These are phyloP conservation scores for Apamea crenata DNA, from an alignment of 2,888 invertebrate genomes.

Conservation along the genomic window DNA sequence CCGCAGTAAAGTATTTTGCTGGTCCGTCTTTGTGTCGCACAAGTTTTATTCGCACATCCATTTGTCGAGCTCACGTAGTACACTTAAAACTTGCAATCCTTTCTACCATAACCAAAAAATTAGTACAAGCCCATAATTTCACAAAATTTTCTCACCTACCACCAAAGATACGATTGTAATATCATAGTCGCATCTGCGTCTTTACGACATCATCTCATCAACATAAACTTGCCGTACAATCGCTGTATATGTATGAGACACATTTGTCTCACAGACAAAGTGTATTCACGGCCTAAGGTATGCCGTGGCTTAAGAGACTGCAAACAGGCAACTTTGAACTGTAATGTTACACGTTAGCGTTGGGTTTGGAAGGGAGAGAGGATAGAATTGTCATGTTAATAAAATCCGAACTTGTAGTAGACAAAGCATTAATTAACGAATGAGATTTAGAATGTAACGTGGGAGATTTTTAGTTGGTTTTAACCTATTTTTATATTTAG, in stretches of 20 bases:
- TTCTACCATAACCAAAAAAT: not conserved
- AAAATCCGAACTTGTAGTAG: slow-evolving; percentile 75
- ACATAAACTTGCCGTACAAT: slow-evolving; percentile 69
- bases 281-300: slow-evolving; percentile 78
- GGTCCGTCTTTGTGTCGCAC: too few species aligned
- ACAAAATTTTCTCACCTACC: slow-evolving; percentile 21
- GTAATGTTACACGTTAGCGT: slow-evolving; percentile 27
- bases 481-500: slow-evolving; percentile 55
- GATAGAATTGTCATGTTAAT: slow-evolving; percentile 73
- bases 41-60: too few species aligned
- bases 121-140: slow-evolving; percentile 22
- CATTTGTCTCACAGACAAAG: slow-evolving; percentile 81
- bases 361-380: slow-evolving; percentile 16
- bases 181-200: slow-evolving; percentile 66
- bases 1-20: not conserved
- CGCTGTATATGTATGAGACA: slow-evolving; percentile 77
- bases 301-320: slow-evolving; percentile 59
- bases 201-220: slow-evolving; percentile 66
- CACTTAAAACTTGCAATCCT: too few species aligned
- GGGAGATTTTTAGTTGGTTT: slow-evolving; percentile 62
- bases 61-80: too few species aligned
- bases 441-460: slow-evolving; percentile 72
- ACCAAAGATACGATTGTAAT: slow-evolving; percentile 52
- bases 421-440: slow-evolving; percentile 79
- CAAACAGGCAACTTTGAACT: slow-evolving; percentile 41